Conservation (phyloP, 2,797 vertebrate species). For the Rousettus madagascariensis region DNA sequence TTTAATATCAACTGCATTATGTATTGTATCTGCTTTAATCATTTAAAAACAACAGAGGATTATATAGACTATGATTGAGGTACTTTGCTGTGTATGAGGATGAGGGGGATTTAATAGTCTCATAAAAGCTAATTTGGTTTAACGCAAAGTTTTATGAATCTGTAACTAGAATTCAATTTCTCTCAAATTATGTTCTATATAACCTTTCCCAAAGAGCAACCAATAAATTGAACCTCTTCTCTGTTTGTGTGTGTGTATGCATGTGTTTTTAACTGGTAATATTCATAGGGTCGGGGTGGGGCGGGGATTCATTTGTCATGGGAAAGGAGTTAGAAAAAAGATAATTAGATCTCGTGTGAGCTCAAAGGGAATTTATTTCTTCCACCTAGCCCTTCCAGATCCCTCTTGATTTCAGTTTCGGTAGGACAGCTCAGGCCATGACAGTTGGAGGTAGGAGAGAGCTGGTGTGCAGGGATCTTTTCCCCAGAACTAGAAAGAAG, state of each 20-base stretch:
- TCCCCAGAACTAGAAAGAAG: background rate
- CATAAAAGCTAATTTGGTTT: constrained; percentile 82
- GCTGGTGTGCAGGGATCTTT: background rate
- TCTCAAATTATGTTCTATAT: constrained; percentile 84
- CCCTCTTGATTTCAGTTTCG: background rate
- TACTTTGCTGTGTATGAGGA: constrained; percentile 72
- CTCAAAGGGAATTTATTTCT: background rate
- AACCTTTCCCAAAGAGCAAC: constrained; percentile 84
- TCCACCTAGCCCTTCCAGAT: background rate
- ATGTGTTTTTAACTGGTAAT: constrained; percentile 14
- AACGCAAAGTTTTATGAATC: constrained; percentile 83
- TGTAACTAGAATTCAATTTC: constrained; percentile 84
- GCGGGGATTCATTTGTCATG: background rate
- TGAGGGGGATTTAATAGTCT: constrained; percentile 66
- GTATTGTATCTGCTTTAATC: constrained; percentile 83
- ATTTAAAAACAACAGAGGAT: constrained; percentile 78
- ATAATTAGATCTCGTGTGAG: background rate
- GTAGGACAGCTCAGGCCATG: background rate
- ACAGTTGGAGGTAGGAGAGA: background rate
- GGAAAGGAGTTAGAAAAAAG: background rate
- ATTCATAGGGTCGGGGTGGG: background rate
- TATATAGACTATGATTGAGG: constrained; percentile 79
- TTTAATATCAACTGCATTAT: constrained; percentile 83
- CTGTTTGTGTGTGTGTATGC: constrained; percentile 38
- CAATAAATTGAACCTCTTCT: constrained; percentile 86